Conservation (phyloP, 2,797 vertebrate genomes). For the Dermochelys coriacea region DNA sequence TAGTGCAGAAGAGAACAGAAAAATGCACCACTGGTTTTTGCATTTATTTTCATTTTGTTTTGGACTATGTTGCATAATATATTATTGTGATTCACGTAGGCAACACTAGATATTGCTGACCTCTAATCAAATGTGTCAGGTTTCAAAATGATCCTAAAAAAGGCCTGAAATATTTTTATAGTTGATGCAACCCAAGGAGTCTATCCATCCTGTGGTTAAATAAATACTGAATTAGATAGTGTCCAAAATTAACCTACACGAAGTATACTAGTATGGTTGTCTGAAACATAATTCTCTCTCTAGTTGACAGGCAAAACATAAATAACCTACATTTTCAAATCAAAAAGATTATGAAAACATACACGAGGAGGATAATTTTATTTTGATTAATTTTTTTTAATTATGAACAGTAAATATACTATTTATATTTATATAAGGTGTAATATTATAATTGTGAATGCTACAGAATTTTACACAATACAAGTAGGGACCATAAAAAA, state of each 20-base stretch:
- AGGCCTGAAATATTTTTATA: conserved; percentile 61
- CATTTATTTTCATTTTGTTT: conserved; percentile 25
- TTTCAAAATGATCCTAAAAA: conserved; percentile 58
- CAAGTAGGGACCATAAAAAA: neutral
- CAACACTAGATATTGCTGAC: conserved; percentile 62
- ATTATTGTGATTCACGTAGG: conserved; percentile 60
- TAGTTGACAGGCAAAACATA: conserved; percentile 23
- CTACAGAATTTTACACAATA: neutral
- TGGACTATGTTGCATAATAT: conserved; percentile 43
- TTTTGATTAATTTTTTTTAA: neutral
- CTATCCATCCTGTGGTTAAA: conserved; percentile 57
- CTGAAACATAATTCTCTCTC: conserved; percentile 43
- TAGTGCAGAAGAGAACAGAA: neutral
- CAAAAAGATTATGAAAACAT: neutral
- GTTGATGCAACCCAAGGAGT: conserved; percentile 58
- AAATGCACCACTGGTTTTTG: neutral
- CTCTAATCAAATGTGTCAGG: conserved; percentile 45
- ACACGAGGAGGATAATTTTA: neutral
- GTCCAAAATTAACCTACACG: conserved; percentile 69
- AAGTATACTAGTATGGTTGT: conserved; percentile 23
- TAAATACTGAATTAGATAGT: conserved; percentile 70
- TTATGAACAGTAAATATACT: neutral
- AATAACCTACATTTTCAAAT: conserved; percentile 44
- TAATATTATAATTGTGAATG: neutral
- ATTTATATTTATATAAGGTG: neutral